Evolutionary conservation across 2,888 invertebrate species (phyloP).

Genomic region (Mamestra brassicae): DNA sequence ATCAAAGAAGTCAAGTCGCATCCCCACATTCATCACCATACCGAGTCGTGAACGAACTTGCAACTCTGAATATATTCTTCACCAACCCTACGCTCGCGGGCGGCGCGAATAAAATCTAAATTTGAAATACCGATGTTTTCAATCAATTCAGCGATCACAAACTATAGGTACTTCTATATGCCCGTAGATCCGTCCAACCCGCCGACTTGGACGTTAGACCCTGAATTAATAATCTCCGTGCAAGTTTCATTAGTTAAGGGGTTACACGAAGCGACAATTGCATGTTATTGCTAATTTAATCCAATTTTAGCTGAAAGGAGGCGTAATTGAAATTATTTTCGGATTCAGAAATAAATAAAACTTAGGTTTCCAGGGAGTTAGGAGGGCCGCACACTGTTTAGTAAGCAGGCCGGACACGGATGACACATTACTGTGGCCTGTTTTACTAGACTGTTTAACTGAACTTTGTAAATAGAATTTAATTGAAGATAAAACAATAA

Average conservation of each 20-base stretch:
- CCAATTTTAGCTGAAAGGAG: constrained; percentile 12
- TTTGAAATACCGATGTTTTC: constrained; percentile 73
- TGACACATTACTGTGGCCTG: neutral
- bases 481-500: constrained; percentile 2
- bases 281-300: constrained; percentile 19
- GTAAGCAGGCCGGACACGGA: neutral
- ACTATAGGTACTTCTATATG: constrained; percentile 46
- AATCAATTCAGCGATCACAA: constrained; percentile 74
- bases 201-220: neutral
- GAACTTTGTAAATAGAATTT: neutral
- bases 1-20: neutral
- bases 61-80: constrained; percentile 1
- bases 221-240: constrained; percentile 28
- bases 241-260: constrained; percentile 15
- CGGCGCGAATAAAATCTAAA: constrained; percentile 74
- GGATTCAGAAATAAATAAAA: neutral
- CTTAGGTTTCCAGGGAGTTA: constrained; percentile 1
- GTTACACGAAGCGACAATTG: constrained; percentile 13
- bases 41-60: neutral
- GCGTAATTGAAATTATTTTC: constrained; percentile 5
- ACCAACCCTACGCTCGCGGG: constrained; percentile 47
- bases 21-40: neutral
- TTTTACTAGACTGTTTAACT: neutral
- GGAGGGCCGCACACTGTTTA: neutral
- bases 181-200: constrained; percentile 50